phyloP scores from a whole-genome alignment of 2,797 vertebrate genomes.

The Antrozous pallidus region DNA sequence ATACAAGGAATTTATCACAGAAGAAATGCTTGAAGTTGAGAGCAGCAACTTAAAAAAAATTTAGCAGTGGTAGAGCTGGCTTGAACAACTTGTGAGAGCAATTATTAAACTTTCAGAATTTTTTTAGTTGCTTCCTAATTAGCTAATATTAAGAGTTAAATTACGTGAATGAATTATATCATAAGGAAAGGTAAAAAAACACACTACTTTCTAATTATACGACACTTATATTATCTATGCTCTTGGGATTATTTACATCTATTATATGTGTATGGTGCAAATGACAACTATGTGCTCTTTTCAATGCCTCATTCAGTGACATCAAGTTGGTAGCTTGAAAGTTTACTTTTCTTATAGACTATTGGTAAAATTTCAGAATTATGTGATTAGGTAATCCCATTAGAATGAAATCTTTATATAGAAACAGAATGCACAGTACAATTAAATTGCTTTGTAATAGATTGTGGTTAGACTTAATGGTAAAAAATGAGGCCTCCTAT shows the following conservation, averaged over 20 bases:
- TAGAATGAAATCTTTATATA: slow-evolving; percentile 5
- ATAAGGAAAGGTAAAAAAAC: slow-evolving; percentile 24
- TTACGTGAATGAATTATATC: not conserved
- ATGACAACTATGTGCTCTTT: not conserved
- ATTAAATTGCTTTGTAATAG: slow-evolving; percentile 28
- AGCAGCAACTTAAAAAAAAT: not conserved
- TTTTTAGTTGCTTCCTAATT: not conserved
- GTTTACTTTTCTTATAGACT: not conserved
- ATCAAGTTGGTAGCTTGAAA: not conserved
- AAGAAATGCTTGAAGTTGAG: not conserved
- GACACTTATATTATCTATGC: not conserved
- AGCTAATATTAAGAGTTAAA: not conserved
- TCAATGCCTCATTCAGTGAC: not conserved
- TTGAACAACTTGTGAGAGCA: not conserved
- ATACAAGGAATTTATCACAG: not conserved
- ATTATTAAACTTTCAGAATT: not conserved
- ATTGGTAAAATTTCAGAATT: not conserved
- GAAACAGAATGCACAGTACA: not conserved
- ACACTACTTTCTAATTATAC: not conserved
- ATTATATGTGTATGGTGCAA: not conserved
- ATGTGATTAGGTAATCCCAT: not conserved
- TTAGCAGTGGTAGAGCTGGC: not conserved
- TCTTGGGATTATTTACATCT: not conserved
- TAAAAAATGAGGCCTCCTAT: not conserved
- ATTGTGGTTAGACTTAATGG: slow-evolving; percentile 22